Evolutionary conservation across 2,797 vertebrate species (phyloP), one percentile per base, ranked within the genome.

Genomic region (Coracias cyanogaster): DNA sequence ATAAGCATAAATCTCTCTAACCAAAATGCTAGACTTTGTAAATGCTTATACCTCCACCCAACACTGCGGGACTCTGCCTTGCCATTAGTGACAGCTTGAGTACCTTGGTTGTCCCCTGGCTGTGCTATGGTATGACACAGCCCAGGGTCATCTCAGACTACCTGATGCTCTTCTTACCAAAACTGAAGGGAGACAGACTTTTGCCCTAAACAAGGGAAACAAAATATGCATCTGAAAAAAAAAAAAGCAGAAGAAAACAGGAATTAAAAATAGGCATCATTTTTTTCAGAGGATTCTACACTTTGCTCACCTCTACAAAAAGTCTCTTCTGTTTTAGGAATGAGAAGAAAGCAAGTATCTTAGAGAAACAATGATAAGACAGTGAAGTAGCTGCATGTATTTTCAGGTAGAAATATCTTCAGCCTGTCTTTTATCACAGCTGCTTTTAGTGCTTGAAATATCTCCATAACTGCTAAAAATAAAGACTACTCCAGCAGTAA

Each of bases 401-500:
- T 82, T 88, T 78, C 37, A 76, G 58, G 66, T 76, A 92, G 58
- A 89, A 83, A 52, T 48, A 43, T 29, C 46, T 82, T 69, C 66
- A 66, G 33, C 31, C 64, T 70, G 48, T 64, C 25, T 96, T 79
- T 24, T 55, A 21, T 60, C 81, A 73, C 29, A 66, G 46, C 60
- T 82, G 77, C 62, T 62, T 92, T 94, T 62, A 77, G 72, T 31
- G 57, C n/a, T 94, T 67, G 49, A 72, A 96, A 89, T 29, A 25
- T 51, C 62, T 86, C 80, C 51, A 48, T 18, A 16, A 55, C 15
- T 62, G 73, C 86, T 92, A 94, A 96, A 95, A 96, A 90, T 92
- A 95, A 86, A 86, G 45, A 51, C 15, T 35, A 28, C 80, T 94
- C 16, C 5, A 74, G 61, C 66, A 90, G 62, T 52, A 73, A 48